These are phyloP conservation scores for Coregonus clupeaformis DNA, from an alignment of 2,113 vertebrate genomes.

Conservation along the genomic window DNA sequence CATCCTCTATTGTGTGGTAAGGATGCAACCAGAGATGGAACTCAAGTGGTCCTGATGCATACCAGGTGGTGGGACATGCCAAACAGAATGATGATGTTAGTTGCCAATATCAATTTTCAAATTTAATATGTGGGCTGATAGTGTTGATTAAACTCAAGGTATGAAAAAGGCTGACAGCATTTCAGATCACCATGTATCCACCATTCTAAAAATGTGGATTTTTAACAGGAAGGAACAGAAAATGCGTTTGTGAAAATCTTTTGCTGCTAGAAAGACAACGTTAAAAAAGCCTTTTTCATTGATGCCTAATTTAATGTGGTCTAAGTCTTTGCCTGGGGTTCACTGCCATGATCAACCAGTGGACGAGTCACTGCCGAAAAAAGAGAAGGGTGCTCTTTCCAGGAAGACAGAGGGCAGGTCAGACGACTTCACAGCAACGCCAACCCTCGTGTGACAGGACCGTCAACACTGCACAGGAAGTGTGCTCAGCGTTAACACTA, in stretches of 20 bases:
- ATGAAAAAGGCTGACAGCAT: neutral
- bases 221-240: too few species aligned
- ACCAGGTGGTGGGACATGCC: conserved; percentile 35
- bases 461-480: conserved; percentile 72
- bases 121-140: neutral
- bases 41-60: conserved; percentile 55
- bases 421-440: conserved; percentile 65
- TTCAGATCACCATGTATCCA: neutral
- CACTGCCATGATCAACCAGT: neutral
- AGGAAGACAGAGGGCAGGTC: conserved; percentile 52
- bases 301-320: neutral
- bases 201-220: too few species aligned
- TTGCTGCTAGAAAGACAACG: too few species aligned
- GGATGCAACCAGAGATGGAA: conserved; percentile 36
- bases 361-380: neutral
- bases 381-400: conserved; percentile 23
- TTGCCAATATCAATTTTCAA: conserved; percentile 25
- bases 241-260: too few species aligned
- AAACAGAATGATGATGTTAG: conserved; percentile 27
- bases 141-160: neutral
- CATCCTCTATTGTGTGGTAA: conserved; percentile 52
- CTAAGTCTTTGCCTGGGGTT: neutral
- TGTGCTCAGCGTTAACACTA: conserved; percentile 52
- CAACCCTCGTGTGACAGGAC: conserved; percentile 48
- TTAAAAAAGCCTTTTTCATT: too few species aligned